A percentile compares a stretch with the other conserved stretches of the same genome.
phyloP scores from a whole-genome alignment of 2,888 invertebrate genomes.

The Diarsia brunnea region DNA sequence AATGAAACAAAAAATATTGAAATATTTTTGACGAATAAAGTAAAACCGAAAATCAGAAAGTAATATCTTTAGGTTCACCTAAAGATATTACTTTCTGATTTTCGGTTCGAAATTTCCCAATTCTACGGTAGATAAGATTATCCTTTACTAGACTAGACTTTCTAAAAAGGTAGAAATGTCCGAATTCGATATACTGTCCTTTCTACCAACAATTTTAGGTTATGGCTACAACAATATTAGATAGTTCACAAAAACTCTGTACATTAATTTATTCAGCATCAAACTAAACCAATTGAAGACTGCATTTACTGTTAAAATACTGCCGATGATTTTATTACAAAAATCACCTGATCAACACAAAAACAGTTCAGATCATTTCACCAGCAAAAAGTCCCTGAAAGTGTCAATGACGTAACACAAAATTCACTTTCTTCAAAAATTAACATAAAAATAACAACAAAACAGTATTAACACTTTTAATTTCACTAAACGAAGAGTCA shows the following conservation, averaged over 20 bases:
- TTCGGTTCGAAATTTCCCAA: neutral
- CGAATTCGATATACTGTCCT: neutral
- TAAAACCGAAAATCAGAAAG: too few species aligned
- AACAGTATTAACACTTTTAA: slow-evolving; percentile 64
- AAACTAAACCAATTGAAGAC: neutral
- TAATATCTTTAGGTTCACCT: too few species aligned
- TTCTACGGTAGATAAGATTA: neutral
- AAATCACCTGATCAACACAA: neutral
- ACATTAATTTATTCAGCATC: neutral
- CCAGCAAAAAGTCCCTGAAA: slow-evolving; percentile 13
- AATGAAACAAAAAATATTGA: neutral
- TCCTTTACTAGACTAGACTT: neutral
- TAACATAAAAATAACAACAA: slow-evolving; percentile 41
- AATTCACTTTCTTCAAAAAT: slow-evolving; percentile 45
- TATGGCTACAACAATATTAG: neutral
- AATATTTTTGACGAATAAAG: too few species aligned
- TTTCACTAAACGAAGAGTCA: slow-evolving; percentile 60
- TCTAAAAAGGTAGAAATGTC: neutral
- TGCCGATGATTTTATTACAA: neutral
- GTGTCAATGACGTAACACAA: slow-evolving; percentile 28
- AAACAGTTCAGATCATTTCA: neutral
- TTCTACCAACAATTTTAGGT: neutral
- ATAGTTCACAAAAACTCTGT: neutral
- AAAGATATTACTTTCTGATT: neutral
- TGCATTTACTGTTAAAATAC: neutral